Evolutionary conservation across 2,113 vertebrate genomes (phyloP).

Genomic region (Salvelinus alpinus): DNA sequence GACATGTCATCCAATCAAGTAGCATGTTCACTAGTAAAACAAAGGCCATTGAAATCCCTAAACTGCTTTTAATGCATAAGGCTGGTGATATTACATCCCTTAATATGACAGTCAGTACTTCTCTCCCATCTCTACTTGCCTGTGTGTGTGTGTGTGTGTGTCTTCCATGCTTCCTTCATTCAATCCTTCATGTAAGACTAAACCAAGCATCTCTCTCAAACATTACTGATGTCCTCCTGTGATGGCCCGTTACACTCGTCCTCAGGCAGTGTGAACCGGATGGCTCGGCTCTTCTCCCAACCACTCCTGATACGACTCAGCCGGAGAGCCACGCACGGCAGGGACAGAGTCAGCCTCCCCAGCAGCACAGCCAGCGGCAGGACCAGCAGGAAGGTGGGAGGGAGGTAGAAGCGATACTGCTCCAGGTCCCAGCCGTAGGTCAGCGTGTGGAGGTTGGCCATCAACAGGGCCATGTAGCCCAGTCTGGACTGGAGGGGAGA

Average conservation of each 20-base stretch:
- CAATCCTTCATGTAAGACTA: not conserved
- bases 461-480: constrained; percentile 81
- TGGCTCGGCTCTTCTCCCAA: constrained; percentile 78
- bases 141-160: not conserved
- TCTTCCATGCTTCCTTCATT: too few relatives aligned
- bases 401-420: constrained; percentile 86
- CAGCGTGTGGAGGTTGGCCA: constrained; percentile 86
- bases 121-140: too few relatives aligned
- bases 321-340: constrained; percentile 79
- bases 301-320: constrained; percentile 86
- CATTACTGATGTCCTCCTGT: constrained; percentile 60
- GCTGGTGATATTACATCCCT: not conserved
- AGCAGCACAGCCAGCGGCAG: constrained; percentile 81
- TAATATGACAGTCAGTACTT: too few relatives aligned
- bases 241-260: constrained; percentile 27
- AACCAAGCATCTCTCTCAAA: constrained; percentile 37
- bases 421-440: constrained; percentile 83
- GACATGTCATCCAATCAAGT: not conserved
- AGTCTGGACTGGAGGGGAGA: constrained; percentile 79
- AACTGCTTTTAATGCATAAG: not conserved
- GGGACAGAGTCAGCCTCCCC: constrained; percentile 73
- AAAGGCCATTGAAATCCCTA: not conserved
- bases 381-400: constrained; percentile 85
- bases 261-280: constrained; percentile 62
- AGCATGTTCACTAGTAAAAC: not conserved